These are phyloP conservation scores for Diploptera punctata DNA, from an alignment of 2,888 invertebrate genomes.

Conservation along the genomic window DNA sequence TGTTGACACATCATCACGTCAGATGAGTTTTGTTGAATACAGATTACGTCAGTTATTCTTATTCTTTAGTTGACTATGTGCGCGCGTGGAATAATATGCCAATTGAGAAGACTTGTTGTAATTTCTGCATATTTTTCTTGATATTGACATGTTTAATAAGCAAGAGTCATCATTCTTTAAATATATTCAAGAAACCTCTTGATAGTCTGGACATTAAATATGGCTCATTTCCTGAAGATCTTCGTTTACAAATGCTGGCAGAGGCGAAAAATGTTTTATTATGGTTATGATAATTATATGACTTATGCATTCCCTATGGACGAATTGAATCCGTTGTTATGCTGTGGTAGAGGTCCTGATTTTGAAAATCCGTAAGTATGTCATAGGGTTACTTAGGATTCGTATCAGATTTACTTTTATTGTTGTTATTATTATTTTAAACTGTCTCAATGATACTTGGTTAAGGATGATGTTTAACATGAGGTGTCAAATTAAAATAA, in stretches of 20 bases:
- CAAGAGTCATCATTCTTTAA: slow-evolving; percentile 42
- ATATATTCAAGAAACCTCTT: slow-evolving; percentile 49
- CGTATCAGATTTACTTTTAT: too few relatives aligned
- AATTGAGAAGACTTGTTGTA: too few relatives aligned
- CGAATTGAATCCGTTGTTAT: slow-evolving; percentile 67
- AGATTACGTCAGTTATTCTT: too few relatives aligned
- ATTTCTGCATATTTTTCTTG: too few relatives aligned
- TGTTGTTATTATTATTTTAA: too few relatives aligned
- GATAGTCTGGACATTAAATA: slow-evolving; percentile 52
- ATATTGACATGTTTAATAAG: neutral
- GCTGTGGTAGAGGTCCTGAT: slow-evolving; percentile 66
- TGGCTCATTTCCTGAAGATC: slow-evolving; percentile 53
- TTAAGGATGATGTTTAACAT: too few relatives aligned
- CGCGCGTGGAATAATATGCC: too few relatives aligned
- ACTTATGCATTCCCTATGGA: slow-evolving; percentile 66
- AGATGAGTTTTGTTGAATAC: too few relatives aligned
- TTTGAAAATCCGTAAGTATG: slow-evolving; percentile 63
- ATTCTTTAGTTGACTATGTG: too few relatives aligned
- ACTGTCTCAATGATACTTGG: too few relatives aligned
- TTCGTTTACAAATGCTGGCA: slow-evolving; percentile 52
- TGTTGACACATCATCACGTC: too few relatives aligned
- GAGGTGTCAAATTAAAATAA: too few relatives aligned
- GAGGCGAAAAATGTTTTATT: slow-evolving; percentile 63
- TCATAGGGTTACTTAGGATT: neutral
- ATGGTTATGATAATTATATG: slow-evolving; percentile 68